These are phyloP conservation scores for Montipora foliosa DNA, from an alignment of 64 coral and sea anemone genomes.

Conservation along the genomic window DNA sequence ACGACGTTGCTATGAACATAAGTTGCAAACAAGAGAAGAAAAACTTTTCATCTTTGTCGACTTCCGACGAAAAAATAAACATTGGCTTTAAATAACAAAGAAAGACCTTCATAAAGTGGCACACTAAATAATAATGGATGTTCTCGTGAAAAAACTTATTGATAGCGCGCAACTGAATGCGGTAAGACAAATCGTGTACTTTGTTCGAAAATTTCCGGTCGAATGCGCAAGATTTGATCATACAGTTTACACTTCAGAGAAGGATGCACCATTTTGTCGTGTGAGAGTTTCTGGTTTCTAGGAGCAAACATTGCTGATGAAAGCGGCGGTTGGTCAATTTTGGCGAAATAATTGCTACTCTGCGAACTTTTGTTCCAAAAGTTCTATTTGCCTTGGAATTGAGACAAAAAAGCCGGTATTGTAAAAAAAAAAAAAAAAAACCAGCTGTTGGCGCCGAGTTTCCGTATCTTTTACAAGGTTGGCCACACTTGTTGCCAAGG, in stretches of 20 bases:
- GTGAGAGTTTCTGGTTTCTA: not conserved
- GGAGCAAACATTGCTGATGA: not conserved
- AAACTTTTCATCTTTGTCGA: not conserved
- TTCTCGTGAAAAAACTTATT: not conserved
- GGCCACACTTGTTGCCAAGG: too few species aligned
- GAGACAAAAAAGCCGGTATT: too few species aligned
- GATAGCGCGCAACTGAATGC: not conserved
- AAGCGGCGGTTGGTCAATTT: not conserved
- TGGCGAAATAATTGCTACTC: too few species aligned
- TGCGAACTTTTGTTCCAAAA: too few species aligned
- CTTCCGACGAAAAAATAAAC: slow-evolving; percentile 27
- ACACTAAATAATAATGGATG: not conserved
- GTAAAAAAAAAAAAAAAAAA: too few species aligned
- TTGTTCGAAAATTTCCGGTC: not conserved
- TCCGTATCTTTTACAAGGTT: too few species aligned
- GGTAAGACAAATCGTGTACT: not conserved
- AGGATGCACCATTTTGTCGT: not conserved
- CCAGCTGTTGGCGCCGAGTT: too few species aligned
- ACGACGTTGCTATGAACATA: not conserved
- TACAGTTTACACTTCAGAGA: not conserved
- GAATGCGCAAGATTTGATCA: not conserved
- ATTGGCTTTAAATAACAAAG: slow-evolving; percentile 12
- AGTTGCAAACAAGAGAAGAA: not conserved
- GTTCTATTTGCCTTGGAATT: too few species aligned
- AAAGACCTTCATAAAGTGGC: slow-evolving; percentile 14